These are phyloP conservation scores for Laticauda laticaudata DNA, from an alignment of 2,113 vertebrate species.

Conservation along the genomic window DNA sequence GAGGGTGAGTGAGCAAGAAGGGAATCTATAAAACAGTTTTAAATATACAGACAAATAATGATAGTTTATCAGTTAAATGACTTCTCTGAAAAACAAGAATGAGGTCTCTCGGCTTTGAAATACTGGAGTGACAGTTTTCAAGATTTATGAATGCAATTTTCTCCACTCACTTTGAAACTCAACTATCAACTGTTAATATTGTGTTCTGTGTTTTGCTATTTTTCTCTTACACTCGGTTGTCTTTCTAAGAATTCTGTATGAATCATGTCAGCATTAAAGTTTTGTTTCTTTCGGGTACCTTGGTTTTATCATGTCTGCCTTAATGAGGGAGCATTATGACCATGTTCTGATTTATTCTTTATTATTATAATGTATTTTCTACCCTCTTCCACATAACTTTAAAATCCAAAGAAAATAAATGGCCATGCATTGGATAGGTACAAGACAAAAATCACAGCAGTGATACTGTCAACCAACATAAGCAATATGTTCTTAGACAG, in stretches of 20 bases:
- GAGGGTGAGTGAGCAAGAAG: not conserved
- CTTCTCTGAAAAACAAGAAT: not conserved
- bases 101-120: not conserved
- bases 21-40: constrained; percentile 11
- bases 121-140: constrained; percentile 17
- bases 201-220: not conserved
- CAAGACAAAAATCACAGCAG: not conserved
- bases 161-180: constrained; percentile 16
- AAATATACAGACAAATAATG: constrained; percentile 4
- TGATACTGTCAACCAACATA: not conserved
- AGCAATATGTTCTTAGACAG: not conserved
- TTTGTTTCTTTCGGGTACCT: not conserved
- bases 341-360: not conserved
- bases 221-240: not conserved
- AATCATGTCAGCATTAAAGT: not conserved
- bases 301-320: not conserved
- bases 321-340: not conserved
- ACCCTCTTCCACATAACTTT: not conserved
- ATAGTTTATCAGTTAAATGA: constrained; percentile 22
- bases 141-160: constrained; percentile 21
- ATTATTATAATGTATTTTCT: not conserved
- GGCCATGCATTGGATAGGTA: not conserved
- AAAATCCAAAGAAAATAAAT: not conserved
- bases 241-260: not conserved
- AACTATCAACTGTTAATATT: constrained; percentile 18